Percentiles rank a stretch among this genome's conserved stretches.
These are phyloP conservation scores for Leptura quadrifasciata DNA, from an alignment of 2,888 invertebrate genomes.

Conservation along the genomic window DNA sequence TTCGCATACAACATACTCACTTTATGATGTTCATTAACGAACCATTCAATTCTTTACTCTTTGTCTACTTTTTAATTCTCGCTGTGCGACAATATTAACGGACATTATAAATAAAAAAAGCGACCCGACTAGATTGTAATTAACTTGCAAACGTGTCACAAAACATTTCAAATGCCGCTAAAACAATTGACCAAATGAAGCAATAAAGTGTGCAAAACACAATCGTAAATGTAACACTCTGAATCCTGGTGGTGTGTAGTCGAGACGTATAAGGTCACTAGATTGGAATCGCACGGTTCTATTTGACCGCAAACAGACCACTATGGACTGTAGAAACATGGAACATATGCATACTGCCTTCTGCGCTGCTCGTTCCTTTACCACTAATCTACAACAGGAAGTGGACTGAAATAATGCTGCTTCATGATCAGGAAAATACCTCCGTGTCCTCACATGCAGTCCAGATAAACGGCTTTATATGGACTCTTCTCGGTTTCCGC, in stretches of 20 bases:
- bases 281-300: constrained; percentile 52
- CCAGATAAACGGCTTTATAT: constrained; percentile 55
- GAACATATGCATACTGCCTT: constrained; percentile 49
- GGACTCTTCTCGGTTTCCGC: constrained; percentile 52
- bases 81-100: constrained; percentile 20
- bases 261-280: constrained; percentile 50
- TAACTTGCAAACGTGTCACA: constrained; percentile 53
- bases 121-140: constrained; percentile 46
- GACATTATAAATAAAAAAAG: constrained; percentile 22
- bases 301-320: constrained; percentile 54
- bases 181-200: constrained; percentile 60
- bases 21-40: constrained; percentile 51
- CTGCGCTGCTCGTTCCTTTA: constrained; percentile 47
- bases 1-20: constrained; percentile 23
- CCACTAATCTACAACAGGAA: constrained; percentile 56
- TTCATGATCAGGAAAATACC: constrained; percentile 57
- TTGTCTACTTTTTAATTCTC: constrained; percentile 29
- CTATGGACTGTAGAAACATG: constrained; percentile 53
- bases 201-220: constrained; percentile 56
- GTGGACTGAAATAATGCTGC: constrained; percentile 55
- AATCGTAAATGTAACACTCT: constrained; percentile 56
- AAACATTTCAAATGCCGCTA: constrained; percentile 51
- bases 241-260: constrained; percentile 48
- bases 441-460: constrained; percentile 54
- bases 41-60: constrained; percentile 49